Conservation (phyloP, 2,113 vertebrate genomes). For the Sander lucioperca region DNA sequence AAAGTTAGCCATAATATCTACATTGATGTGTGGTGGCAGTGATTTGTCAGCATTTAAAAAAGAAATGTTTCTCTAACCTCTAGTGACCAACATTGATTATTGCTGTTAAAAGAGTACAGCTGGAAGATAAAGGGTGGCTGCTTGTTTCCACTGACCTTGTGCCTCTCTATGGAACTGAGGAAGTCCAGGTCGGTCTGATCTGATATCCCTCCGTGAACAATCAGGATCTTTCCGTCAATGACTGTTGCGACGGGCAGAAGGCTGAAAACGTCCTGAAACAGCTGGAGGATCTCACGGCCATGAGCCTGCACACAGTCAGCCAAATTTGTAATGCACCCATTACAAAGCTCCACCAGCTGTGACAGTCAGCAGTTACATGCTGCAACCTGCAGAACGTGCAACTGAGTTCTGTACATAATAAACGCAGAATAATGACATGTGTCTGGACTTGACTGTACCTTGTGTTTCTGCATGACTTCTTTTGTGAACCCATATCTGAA, state of each 20-base stretch:
- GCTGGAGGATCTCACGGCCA: slow-evolving; percentile 87
- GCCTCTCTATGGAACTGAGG: slow-evolving; percentile 88
- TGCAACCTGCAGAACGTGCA: neutral
- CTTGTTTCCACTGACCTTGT: slow-evolving; percentile 86
- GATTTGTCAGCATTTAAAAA: neutral
- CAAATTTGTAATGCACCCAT: neutral
- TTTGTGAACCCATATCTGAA: slow-evolving; percentile 96
- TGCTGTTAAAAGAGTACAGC: neutral
- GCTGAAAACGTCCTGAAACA: slow-evolving; percentile 92
- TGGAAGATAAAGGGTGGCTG: no score
- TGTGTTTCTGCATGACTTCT: slow-evolving; percentile 95
- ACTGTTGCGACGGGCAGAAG: slow-evolving; percentile 93
- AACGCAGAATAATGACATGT: neutral
- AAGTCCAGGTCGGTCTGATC: slow-evolving; percentile 92
- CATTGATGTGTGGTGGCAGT: neutral
- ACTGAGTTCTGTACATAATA: neutral
- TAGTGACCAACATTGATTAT: neutral
- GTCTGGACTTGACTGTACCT: slow-evolving; percentile 82
- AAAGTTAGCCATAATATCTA: neutral
- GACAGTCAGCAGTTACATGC: neutral
- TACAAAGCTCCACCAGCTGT: neutral
- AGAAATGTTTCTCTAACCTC: neutral
- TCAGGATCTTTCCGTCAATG: slow-evolving; percentile 92
- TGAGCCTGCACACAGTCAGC: slow-evolving; percentile 81
- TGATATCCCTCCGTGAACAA: slow-evolving; percentile 95